Conservation (phyloP, 2,797 vertebrate species). For the Liparis tanakae region DNA sequence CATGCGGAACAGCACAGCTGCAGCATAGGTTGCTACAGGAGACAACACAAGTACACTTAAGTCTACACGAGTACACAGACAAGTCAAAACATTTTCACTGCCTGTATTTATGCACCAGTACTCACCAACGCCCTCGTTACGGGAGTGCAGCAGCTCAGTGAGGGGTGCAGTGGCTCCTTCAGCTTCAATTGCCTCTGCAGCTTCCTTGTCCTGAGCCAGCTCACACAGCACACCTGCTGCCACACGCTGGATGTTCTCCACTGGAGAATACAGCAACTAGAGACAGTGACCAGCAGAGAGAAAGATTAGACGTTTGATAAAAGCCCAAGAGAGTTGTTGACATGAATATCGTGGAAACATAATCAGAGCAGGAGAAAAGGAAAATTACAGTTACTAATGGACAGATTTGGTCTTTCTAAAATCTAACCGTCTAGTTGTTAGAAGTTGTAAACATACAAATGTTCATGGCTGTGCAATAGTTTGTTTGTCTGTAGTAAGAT, state of each 20-base stretch:
- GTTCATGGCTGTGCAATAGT: background rate
- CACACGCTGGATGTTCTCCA: conserved; percentile 98
- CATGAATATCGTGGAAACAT: background rate
- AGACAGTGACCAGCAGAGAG: background rate
- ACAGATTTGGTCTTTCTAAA: background rate
- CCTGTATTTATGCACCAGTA: background rate
- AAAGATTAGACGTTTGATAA: background rate
- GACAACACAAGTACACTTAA: background rate
- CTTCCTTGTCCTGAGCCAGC: conserved; percentile 98
- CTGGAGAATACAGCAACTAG: conserved; percentile 97
- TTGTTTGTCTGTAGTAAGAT: background rate
- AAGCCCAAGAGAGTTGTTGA: background rate
- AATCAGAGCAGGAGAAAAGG: background rate
- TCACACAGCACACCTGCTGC: conserved; percentile 98
- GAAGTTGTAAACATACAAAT: background rate
- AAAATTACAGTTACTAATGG: background rate
- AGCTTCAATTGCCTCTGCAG: conserved; percentile 97
- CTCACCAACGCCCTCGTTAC: conserved; percentile 98
- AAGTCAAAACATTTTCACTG: background rate
- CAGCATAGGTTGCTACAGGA: conserved; percentile 92
- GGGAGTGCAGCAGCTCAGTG: conserved; percentile 96
- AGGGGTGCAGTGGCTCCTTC: conserved; percentile 97
- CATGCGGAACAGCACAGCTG: conserved; percentile 98
- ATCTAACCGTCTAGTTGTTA: too few relatives aligned
- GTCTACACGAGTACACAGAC: background rate